These are phyloP conservation scores for Ceraclea dissimilis DNA, from an alignment of 2,888 invertebrate species.

Conservation along the genomic window DNA sequence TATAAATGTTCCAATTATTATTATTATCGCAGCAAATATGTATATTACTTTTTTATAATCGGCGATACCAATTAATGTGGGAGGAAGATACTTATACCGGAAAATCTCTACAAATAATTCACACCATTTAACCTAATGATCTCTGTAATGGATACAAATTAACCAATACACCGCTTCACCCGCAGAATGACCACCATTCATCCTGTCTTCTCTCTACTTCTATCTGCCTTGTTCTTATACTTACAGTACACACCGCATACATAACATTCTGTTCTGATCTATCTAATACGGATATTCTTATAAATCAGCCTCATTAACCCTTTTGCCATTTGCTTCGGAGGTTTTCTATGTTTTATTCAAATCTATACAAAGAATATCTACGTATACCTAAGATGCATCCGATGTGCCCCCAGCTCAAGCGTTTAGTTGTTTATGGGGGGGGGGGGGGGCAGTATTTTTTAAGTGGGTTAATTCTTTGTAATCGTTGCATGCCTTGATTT, in stretches of 20 bases:
- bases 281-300: background rate
- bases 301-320: background rate
- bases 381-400: too few species aligned
- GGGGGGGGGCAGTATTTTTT: too few species aligned
- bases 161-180: conserved; percentile 7
- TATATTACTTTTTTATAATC: too few species aligned
- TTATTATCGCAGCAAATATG: too few species aligned
- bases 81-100: background rate
- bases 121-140: conserved; percentile 11
- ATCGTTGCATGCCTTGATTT: too few species aligned
- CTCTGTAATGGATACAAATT: conserved; percentile 17
- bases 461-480: too few species aligned
- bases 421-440: too few species aligned
- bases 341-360: too few species aligned
- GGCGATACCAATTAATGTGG: background rate
- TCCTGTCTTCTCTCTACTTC: background rate
- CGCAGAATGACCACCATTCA: background rate
- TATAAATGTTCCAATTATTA: too few species aligned
- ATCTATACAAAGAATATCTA: too few species aligned
- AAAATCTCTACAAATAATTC: conserved; percentile 1
- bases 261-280: too few species aligned
- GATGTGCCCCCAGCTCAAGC: too few species aligned
- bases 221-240: background rate
- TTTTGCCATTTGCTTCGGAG: background rate
- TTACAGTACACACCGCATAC: background rate